A percentile compares a stretch with the other conserved stretches of the same genome.
phyloP scores from a whole-genome alignment of 2,888 invertebrate genomes.

The Tipula lateralis region DNA sequence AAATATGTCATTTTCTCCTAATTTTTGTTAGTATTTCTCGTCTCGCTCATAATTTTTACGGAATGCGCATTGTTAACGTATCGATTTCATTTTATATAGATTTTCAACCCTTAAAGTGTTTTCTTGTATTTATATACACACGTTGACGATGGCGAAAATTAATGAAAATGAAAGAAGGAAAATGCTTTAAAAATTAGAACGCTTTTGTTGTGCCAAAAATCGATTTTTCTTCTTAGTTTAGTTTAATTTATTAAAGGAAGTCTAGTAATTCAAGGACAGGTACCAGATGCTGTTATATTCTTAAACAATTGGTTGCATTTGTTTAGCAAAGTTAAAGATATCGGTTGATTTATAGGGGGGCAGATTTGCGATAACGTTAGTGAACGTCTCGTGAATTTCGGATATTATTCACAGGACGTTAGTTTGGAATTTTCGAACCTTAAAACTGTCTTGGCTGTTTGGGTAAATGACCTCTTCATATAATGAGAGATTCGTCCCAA shows the following conservation, averaged over 20 bases:
- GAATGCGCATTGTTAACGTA: not conserved
- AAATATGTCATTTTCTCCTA: not conserved
- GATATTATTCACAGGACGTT: too few relatives aligned
- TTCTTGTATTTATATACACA: not conserved
- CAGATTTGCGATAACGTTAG: too few relatives aligned
- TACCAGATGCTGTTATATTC: not conserved
- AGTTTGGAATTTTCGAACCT: too few relatives aligned
- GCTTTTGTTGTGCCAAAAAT: not conserved
- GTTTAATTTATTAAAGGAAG: slow-evolving; percentile 11
- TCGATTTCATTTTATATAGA: not conserved
- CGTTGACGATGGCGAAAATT: not conserved
- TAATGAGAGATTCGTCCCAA: too few relatives aligned
- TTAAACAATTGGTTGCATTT: too few relatives aligned
- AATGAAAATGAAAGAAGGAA: slow-evolving; percentile 19
- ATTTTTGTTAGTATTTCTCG: not conserved
- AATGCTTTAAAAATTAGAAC: not conserved
- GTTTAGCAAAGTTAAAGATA: too few relatives aligned
- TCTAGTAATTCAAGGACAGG: slow-evolving; percentile 1
- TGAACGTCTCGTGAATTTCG: too few relatives aligned
- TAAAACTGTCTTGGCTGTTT: too few relatives aligned
- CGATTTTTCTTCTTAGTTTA: not conserved
- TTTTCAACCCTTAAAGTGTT: slow-evolving; percentile 1
- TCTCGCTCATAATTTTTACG: not conserved
- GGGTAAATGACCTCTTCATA: too few relatives aligned
- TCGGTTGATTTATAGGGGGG: too few relatives aligned